These are phyloP conservation scores for Leucoraja ocellata DNA, from an alignment of 2,797 vertebrate genomes.

Conservation along the genomic window DNA sequence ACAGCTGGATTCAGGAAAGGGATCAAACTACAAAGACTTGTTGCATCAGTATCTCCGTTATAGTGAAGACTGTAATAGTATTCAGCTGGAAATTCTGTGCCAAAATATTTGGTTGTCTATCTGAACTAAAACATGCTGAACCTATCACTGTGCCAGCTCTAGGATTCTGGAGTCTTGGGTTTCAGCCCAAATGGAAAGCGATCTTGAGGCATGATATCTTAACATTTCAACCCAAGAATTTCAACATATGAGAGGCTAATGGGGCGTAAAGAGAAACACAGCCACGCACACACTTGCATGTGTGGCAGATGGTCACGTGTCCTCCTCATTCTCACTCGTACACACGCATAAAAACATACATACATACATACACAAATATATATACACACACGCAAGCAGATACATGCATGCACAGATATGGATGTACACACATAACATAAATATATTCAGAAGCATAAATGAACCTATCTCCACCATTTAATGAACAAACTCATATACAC, in stretches of 20 bases:
- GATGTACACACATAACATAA: too few relatives aligned
- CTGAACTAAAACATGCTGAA: slow-evolving; percentile 10
- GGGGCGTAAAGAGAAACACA: not conserved
- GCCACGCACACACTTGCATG: not conserved
- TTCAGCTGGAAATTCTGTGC: slow-evolving; percentile 20
- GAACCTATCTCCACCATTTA: too few relatives aligned
- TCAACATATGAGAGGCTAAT: not conserved
- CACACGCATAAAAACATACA: not conserved
- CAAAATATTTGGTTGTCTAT: not conserved
- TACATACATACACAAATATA: too few relatives aligned
- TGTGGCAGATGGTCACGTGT: not conserved
- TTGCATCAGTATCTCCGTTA: slow-evolving; percentile 33
- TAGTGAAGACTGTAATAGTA: slow-evolving; percentile 4
- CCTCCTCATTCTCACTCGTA: too few relatives aligned
- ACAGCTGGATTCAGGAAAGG: slow-evolving; percentile 15
- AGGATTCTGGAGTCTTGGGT: not conserved
- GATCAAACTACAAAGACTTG: slow-evolving; percentile 16
- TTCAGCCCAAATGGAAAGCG: not conserved
- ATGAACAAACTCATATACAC: not conserved
- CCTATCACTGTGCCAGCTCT: not conserved
- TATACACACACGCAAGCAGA: too few relatives aligned
- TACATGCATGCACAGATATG: too few relatives aligned
- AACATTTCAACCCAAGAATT: not conserved
- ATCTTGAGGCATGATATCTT: slow-evolving; percentile 6
- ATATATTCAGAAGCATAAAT: too few relatives aligned